Conservation (phyloP, 2,888 invertebrate genomes). For the Apocheima hispidaria region DNA sequence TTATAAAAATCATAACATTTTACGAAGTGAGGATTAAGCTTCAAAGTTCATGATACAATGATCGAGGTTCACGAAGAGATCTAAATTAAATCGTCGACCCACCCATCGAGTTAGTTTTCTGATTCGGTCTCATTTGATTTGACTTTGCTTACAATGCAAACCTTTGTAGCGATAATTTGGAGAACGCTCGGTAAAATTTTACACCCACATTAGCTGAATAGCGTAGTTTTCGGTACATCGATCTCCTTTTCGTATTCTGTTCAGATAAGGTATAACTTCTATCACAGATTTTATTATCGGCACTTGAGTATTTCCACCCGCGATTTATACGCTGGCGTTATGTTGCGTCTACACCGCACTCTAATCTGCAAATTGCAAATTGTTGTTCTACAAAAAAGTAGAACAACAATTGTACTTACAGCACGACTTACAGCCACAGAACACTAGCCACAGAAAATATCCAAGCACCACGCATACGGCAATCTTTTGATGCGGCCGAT, state of each 20-base stretch:
- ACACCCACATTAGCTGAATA: slow-evolving; percentile 1
- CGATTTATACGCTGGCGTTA: neutral
- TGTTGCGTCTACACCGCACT: no score
- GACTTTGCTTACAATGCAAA: neutral
- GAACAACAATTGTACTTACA: no score
- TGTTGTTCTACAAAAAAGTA: no score
- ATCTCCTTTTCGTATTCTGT: slow-evolving; percentile 8
- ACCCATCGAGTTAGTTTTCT: slow-evolving; percentile 4
- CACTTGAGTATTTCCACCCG: neutral
- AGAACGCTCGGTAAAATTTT: neutral
- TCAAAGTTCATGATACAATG: no score
- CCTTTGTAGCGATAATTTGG: neutral
- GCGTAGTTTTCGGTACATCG: slow-evolving; percentile 8
- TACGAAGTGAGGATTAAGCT: no score
- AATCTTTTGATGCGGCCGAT: no score
- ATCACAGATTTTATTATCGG: slow-evolving; percentile 3
- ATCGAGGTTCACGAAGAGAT: neutral
- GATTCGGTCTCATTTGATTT: slow-evolving; percentile 2
- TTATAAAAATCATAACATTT: no score
- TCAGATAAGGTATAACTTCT: neutral
- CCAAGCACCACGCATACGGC: no score
- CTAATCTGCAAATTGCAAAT: no score
- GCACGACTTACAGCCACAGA: no score
- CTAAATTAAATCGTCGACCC: neutral
- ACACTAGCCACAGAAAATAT: no score